Conservation (phyloP, 35 echinoderm and acorn worm species). For the Ophioderma brevispina region DNA sequence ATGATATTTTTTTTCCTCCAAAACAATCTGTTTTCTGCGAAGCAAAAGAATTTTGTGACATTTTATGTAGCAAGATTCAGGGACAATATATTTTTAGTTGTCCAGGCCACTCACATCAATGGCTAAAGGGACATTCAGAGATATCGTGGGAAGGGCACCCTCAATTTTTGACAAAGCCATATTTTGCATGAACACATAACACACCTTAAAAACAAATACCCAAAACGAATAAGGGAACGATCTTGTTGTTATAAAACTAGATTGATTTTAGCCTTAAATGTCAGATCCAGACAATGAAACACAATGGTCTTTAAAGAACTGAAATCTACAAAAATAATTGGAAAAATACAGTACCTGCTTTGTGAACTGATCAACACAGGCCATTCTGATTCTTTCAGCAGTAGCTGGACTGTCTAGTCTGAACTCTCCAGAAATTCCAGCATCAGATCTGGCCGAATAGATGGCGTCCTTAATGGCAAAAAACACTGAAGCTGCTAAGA, state of each 20-base stretch:
- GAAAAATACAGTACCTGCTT: constrained; percentile 44
- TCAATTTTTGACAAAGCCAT: too few relatives aligned
- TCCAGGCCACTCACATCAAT: too few relatives aligned
- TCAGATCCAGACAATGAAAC: background rate
- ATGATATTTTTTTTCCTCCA: too few relatives aligned
- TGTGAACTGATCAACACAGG: constrained; percentile 73
- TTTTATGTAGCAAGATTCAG: too few relatives aligned
- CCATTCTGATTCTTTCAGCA: constrained; percentile 74
- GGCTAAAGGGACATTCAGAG: too few relatives aligned
- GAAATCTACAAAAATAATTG: too few relatives aligned
- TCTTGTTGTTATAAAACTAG: background rate
- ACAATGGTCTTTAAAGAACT: background rate
- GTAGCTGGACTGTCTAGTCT: constrained; percentile 72
- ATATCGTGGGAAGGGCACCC: too few relatives aligned
- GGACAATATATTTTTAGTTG: too few relatives aligned
- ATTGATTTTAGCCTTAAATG: background rate
- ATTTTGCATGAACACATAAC: too few relatives aligned
- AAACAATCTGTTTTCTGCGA: too few relatives aligned
- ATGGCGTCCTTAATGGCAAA: constrained; percentile 96
- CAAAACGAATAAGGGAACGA: background rate
- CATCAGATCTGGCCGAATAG: constrained; percentile 69
- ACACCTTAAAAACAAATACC: background rate
- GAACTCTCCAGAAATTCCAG: constrained; percentile 60
- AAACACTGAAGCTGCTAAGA: constrained; percentile 78
- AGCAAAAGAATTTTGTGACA: too few relatives aligned